These are phyloP conservation scores for Frankliniella intonsa DNA, from an alignment of 2,888 invertebrate genomes.

Conservation along the genomic window DNA sequence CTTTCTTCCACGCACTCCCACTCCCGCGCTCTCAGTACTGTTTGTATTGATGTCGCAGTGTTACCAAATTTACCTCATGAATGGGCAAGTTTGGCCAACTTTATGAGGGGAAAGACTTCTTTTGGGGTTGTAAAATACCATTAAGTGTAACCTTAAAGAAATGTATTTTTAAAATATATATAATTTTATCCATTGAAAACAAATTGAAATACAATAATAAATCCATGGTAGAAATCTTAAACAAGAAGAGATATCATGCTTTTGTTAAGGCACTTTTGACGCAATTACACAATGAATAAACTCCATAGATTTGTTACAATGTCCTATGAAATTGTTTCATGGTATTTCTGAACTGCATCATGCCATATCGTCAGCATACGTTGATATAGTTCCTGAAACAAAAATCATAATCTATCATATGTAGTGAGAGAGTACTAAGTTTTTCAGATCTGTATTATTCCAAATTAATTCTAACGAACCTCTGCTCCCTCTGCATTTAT, in stretches of 20 bases:
- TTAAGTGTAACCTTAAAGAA: background rate
- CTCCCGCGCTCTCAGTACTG: background rate
- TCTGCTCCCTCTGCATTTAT: constrained; percentile 60
- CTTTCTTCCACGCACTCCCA: background rate
- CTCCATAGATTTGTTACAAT: background rate
- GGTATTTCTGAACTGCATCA: background rate
- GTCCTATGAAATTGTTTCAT: background rate
- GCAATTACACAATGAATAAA: background rate
- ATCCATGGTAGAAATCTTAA: background rate
- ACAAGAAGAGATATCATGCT: background rate
- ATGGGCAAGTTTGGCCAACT: too few relatives aligned
- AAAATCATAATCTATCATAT: background rate
- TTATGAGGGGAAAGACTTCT: background rate
- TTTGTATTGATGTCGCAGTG: background rate
- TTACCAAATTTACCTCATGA: too few relatives aligned
- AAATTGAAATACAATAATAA: background rate
- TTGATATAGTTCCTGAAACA: background rate
- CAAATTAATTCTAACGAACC: constrained; percentile 40
- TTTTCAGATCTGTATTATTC: background rate
- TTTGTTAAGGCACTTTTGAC: too few relatives aligned
- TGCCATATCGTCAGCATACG: background rate
- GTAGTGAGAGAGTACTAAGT: background rate
- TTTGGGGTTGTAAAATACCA: background rate
- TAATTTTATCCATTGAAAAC: background rate
- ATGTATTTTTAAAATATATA: background rate